Evolutionary conservation across 2,797 vertebrate genomes (phyloP), one percentile per base, ranked within the genome.

Genomic region (Diplodus puntazzo): DNA sequence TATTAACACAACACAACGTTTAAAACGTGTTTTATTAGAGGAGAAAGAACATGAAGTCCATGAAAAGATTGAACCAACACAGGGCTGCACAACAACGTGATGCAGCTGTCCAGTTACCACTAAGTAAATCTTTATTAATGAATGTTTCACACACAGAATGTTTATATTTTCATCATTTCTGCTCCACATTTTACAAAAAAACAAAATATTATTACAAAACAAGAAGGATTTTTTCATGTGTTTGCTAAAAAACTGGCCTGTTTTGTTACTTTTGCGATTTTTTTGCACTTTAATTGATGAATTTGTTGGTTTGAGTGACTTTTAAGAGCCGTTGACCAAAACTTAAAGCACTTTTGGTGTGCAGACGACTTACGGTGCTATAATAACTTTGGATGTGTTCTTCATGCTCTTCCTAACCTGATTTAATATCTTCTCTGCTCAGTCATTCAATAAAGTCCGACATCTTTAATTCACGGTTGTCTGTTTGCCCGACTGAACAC

Each of bases 251-350:
- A 7, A 20, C 4, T 23, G 62, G 11, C 23, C 5, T 11, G 8
- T 45, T 61, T 63, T 61, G 54, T n/a, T 59, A 60, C n/a, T 57
- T 61, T 34, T 50, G 4, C 16, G 43, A 81, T 61, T 48, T 34
- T 27, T 88, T 93, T 92, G 91, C 91, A 93, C 88, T 92, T 87
- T 85, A 89, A 57, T 69, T 80, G 55, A 67, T 80, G 55, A 27
- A 57, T 82, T 85, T 77, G 43, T 85, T 69, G 18, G 27, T 64
- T 77, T 57, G 20, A 69, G 27, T 69, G 45, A 78, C 25, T 55
- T 62, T 83, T 75, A 14, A 63, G 34, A 80, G 39, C 30, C 77
- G 66, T 10, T 52, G 9, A 58, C 14, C 61, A 45, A 85, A 72
- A 69, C 69, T 55, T 0, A 86, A 2, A 90, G 87, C 89, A 92